Conservation (phyloP, 2,888 invertebrate genomes). For the Mimumesa dahlbomi region DNA sequence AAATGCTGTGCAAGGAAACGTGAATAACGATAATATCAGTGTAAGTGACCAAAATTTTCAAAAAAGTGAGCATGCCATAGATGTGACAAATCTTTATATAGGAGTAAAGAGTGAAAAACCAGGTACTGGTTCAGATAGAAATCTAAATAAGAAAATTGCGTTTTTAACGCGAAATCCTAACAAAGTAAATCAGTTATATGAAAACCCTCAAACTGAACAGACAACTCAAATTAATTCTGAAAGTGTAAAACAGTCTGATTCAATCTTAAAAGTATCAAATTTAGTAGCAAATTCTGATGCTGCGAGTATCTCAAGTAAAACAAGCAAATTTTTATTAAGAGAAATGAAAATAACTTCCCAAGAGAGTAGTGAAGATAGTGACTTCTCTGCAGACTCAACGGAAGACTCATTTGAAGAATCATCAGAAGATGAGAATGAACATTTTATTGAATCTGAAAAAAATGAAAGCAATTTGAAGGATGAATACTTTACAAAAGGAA, state of each 20-base stretch:
- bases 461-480: conserved; percentile 65
- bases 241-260: conserved; percentile 1
- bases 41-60: not conserved
- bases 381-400: conserved; percentile 68
- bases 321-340: conserved; percentile 49
- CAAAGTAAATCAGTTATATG: conserved; percentile 8
- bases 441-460: conserved; percentile 61
- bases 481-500: conserved; percentile 75
- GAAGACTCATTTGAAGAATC: conserved; percentile 65
- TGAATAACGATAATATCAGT: not conserved
- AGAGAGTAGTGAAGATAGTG: conserved; percentile 70
- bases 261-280: conserved; percentile 8
- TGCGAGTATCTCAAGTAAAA: conserved; percentile 7
- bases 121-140: conserved; percentile 44
- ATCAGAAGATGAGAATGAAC: conserved; percentile 66
- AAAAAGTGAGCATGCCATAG: not conserved
- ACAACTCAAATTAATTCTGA: not conserved
- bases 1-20: conserved; percentile 3
- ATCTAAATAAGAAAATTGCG: conserved; percentile 51
- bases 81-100: not conserved
- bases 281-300: conserved; percentile 7
- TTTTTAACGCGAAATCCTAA: conserved; percentile 38
- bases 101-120: not conserved
- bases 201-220: conserved; percentile 3
- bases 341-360: conserved; percentile 47